These are phyloP conservation scores for Pelecanus crispus DNA, from an alignment of 2,113 vertebrate species.

Conservation along the genomic window DNA sequence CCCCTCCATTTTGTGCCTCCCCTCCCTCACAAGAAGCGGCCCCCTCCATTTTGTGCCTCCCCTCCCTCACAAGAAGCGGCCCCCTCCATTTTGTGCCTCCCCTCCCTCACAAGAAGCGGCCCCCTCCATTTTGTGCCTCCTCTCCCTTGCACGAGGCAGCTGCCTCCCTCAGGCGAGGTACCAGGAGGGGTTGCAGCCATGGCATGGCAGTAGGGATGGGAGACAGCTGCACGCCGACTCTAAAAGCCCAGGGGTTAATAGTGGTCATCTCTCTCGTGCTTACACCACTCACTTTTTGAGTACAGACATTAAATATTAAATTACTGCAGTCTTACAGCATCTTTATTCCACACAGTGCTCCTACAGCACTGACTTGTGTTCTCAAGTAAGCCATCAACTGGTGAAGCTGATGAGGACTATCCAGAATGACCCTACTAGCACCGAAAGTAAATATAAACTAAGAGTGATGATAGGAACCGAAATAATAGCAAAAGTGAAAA, in stretches of 20 bases:
- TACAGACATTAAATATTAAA: background rate
- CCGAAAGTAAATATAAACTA: background rate
- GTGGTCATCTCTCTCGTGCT: background rate
- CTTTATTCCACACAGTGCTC: background rate
- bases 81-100: no score
- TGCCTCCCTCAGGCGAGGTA: background rate
- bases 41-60: no score
- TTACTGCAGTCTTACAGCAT: background rate
- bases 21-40: no score
- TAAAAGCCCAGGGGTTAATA: background rate
- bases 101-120: no score
- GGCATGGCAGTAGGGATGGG: rapidly evolving
- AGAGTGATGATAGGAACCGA: background rate
- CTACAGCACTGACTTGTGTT: background rate
- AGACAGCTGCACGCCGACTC: rapidly evolving
- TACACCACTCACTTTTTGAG: background rate
- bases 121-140: background rate
- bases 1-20: background rate
- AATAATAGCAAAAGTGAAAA: background rate
- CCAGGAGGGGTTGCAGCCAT: background rate
- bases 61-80: no score
- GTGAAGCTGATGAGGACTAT: background rate
- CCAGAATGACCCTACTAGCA: background rate
- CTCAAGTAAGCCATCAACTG: background rate
- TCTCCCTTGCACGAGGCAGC: background rate